Evolutionary conservation across 2,113 vertebrate species (phyloP), one percentile per base, ranked within the genome.

Genomic region (Caloenas nicobarica): DNA sequence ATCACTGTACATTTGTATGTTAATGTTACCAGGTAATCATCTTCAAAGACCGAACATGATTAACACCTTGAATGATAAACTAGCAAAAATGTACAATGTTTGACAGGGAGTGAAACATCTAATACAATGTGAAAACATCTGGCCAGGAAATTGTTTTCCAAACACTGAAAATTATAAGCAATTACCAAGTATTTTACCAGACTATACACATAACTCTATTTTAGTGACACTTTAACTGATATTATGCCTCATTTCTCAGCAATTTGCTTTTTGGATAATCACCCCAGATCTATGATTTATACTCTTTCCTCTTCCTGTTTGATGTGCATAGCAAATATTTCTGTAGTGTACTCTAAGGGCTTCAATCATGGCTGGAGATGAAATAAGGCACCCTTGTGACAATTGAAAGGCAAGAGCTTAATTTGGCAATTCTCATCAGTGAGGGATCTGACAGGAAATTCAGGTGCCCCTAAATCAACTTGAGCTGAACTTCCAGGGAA

Each of bases 111-210:
- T 44, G 74, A 90, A 92, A 91, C 84, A 93, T 95, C 95, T 90
- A 96, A 88, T 79, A 97, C 74, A 94, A 60, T 53, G 65, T 84
- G 71, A 89, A 97, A 96, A 93, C 96, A 95, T 96, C 96, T 97
- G 96, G 94, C 65, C 86, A 92, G 89, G 90, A 98, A 97, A 97
- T 97, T 97, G 91, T 95, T 97, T 98, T 96, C 90, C 90, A 94
- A 97, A 97, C 88, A 95, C 57, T 93, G 96, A 92, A 95, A 97
- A 97, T 97, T 94, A 94, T 94, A 97, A 95, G 96, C 92, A 98
- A 97, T 97, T 97, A 97, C 96, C 88, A 96, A 97, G 89, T 97
- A 70, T 96, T 97, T 97, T 96, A 93, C 84, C 89, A 85, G 83
- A 61, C 87, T 97, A 29, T 92, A 74, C 19, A 86, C 93, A 64